Evolutionary conservation across 1,140 invertebrate genomes (phyloP), one percentile per base, ranked within the genome.

Genomic region (Dendrolimus kikuchii): DNA sequence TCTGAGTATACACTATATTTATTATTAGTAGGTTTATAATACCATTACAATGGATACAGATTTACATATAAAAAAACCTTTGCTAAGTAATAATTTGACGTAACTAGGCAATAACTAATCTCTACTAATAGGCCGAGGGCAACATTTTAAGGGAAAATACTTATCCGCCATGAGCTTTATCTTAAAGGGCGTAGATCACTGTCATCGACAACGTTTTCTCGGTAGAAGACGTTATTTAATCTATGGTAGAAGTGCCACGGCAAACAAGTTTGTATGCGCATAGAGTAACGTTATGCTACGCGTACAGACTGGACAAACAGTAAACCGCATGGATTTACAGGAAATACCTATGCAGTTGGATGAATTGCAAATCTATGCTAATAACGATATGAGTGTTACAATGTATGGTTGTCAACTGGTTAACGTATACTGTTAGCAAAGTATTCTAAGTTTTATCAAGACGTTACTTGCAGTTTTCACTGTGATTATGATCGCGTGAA

Each of bases 171-270:
- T 59, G 50, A 60, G 40, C 51, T 53, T 64, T 69, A 66, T 76
- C 66, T 77, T 51, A 61, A 62, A 71, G 67, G 57, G 49, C 62
- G 62, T 77, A 77, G 74, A 81, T 81, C 77, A 77, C 63, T 75
- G 71, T 77, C 70, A 57, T 58, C 53, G 62, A 59, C 71, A 70
- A 71, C 69, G 61, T 61, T 68, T 73, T 75, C 74, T 70, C 71
- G 64, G 78, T 81, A 80, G 74, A 23, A 23, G 23, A 3, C 23
- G 3, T 23, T 23, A 23, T 23, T 23, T 23, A 23, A 23, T 23
- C 23, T 23, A 23, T 23, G 23, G 23, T 23, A 23, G 23, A 23
- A 23, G 23, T 23, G 23, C 23, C 68, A 42, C 48, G 42, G 42
- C 10, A 61, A 77, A 77, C 77, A 47, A 53, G 77, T 82, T 78